Evolutionary conservation across 2,797 vertebrate species (phyloP).

Genomic region (Argentina silus): DNA sequence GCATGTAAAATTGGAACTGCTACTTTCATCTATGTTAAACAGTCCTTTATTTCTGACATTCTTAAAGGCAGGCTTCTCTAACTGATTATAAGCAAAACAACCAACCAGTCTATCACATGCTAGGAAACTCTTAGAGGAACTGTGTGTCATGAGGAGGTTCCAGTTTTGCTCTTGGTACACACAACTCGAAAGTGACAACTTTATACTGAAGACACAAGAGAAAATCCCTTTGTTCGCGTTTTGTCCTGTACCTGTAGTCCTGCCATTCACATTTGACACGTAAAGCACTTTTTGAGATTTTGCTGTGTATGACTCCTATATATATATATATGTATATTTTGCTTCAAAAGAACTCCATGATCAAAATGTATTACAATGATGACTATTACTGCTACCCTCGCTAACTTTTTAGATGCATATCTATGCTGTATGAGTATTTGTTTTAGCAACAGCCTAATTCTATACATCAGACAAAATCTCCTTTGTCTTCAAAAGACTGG

Average conservation of each 20-base stretch:
- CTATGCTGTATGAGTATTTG: neutral
- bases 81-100: slow-evolving; percentile 68
- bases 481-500: neutral
- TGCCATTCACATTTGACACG: no score
- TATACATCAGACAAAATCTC: neutral
- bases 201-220: neutral
- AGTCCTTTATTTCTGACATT: slow-evolving; percentile 72
- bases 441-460: neutral
- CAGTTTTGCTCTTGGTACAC: slow-evolving; percentile 15
- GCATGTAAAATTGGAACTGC: slow-evolving; percentile 64
- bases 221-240: neutral
- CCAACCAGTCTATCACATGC: slow-evolving; percentile 71
- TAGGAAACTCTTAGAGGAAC: slow-evolving; percentile 40
- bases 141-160: slow-evolving; percentile 38
- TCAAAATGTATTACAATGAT: no score
- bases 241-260: no score
- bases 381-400: neutral
- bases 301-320: no score
- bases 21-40: slow-evolving; percentile 74
- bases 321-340: no score
- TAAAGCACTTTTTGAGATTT: no score
- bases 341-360: no score
- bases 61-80: slow-evolving; percentile 62
- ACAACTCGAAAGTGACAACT: slow-evolving; percentile 9
- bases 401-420: neutral